Evolutionary conservation across 2,888 invertebrate species (phyloP).

Genomic region (Drosophila basisetae): DNA sequence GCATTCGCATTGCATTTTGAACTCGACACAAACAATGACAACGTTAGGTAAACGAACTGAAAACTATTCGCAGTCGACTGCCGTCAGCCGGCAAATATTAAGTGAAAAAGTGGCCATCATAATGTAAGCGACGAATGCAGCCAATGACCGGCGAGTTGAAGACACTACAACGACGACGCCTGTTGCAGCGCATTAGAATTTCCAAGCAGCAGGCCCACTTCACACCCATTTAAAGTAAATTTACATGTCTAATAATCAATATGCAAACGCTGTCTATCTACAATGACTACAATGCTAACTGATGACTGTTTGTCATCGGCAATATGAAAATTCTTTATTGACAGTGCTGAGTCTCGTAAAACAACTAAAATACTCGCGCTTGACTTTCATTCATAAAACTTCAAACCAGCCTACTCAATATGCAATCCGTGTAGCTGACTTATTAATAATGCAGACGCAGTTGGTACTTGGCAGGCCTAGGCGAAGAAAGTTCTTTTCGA

Average conservation of each 20-base stretch:
- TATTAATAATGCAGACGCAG: slow-evolving; percentile 35
- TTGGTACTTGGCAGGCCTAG: neutral
- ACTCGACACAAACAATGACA: slow-evolving; percentile 68
- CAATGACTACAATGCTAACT: slow-evolving; percentile 34
- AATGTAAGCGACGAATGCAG: slow-evolving; percentile 49
- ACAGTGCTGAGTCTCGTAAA: slow-evolving; percentile 38
- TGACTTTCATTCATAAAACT: slow-evolving; percentile 78
- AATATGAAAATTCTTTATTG: slow-evolving; percentile 74
- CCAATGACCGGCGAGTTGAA: slow-evolving; percentile 50
- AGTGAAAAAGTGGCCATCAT: slow-evolving; percentile 64
- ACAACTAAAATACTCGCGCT: slow-evolving; percentile 25
- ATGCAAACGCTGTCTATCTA: slow-evolving; percentile 45
- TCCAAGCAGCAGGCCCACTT: slow-evolving; percentile 56
- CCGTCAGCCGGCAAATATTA: slow-evolving; percentile 52
- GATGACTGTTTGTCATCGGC: slow-evolving; percentile 58
- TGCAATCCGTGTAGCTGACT: slow-evolving; percentile 40
- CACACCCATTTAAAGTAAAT: slow-evolving; percentile 65
- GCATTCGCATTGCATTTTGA: slow-evolving; percentile 69
- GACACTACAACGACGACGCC: slow-evolving; percentile 19
- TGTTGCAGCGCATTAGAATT: slow-evolving; percentile 52
- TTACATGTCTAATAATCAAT: slow-evolving; percentile 49
- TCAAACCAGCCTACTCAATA: slow-evolving; percentile 45
- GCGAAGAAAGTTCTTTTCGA: slow-evolving; percentile 72
- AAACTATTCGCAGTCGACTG: slow-evolving; percentile 68
- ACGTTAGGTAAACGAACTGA: slow-evolving; percentile 72